These are phyloP conservation scores for Varanus salvator DNA, from an alignment of 2,113 vertebrate species.

Conservation along the genomic window DNA sequence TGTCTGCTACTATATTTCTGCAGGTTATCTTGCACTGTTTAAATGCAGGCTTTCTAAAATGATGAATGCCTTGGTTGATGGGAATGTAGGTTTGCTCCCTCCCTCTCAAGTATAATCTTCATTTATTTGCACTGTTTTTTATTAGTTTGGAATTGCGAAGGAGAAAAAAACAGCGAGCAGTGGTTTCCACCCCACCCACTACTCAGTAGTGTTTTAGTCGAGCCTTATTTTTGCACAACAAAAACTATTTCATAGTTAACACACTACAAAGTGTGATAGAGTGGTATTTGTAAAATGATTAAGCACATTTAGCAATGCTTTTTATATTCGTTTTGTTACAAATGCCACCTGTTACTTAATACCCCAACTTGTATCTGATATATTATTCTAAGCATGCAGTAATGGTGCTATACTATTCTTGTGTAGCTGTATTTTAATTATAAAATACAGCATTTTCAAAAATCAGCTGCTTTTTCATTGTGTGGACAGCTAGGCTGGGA, in stretches of 20 bases:
- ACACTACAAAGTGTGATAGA: conserved; percentile 61
- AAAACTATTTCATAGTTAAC: conserved; percentile 42
- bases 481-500: conserved; percentile 25
- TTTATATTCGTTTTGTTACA: conserved; percentile 56
- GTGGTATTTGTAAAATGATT: conserved; percentile 62
- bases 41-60: conserved; percentile 64
- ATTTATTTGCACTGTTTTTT: conserved; percentile 71
- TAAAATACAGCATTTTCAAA: conserved; percentile 47
- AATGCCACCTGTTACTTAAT: conserved; percentile 43
- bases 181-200: conserved; percentile 15
- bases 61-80: conserved; percentile 69
- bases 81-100: conserved; percentile 65
- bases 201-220: conserved; percentile 57
- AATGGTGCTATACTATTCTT: conserved; percentile 28
- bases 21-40: conserved; percentile 72
- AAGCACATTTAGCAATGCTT: conserved; percentile 45
- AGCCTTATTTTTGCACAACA: conserved; percentile 48
- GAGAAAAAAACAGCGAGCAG: not conserved
- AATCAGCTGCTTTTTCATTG: conserved; percentile 58
- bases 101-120: conserved; percentile 48
- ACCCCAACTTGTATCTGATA: conserved; percentile 19
- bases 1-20: conserved; percentile 67
- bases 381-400: conserved; percentile 32
- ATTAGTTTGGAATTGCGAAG: conserved; percentile 24
- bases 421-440: conserved; percentile 37